phyloP scores from a whole-genome alignment of 92 coral and sea anemone genomes.

The Actinernus sp. region DNA sequence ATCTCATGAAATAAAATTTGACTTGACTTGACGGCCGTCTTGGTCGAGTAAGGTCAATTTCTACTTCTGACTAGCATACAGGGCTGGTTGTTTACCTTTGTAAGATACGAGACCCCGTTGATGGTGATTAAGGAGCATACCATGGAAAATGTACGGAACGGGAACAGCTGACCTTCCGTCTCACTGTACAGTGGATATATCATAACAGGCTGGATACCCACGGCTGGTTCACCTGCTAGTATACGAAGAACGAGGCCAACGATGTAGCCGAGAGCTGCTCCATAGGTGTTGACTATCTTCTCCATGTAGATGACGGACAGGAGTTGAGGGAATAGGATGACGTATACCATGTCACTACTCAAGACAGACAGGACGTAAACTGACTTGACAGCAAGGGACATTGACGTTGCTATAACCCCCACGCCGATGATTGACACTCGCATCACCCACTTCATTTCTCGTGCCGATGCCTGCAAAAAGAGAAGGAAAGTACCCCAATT shows the following conservation, averaged over 20 bases:
- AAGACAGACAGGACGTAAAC: slow-evolving; percentile 84
- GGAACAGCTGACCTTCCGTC: slow-evolving; percentile 80
- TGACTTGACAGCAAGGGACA: slow-evolving; percentile 86
- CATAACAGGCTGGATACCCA: slow-evolving; percentile 73
- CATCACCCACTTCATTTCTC: slow-evolving; percentile 91
- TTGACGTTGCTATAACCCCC: slow-evolving; percentile 81
- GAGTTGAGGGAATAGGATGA: slow-evolving; percentile 93
- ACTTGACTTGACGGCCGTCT: no score
- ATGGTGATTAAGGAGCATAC: slow-evolving; percentile 67
- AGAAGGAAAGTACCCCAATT: no score
- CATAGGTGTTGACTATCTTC: slow-evolving; percentile 75
- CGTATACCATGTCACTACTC: slow-evolving; percentile 94
- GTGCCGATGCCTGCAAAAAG: slow-evolving; percentile 74
- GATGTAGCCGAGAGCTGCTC: slow-evolving; percentile 75
- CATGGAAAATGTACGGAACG: slow-evolving; percentile 94
- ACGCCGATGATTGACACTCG: slow-evolving; percentile 83
- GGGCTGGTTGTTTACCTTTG: no score
- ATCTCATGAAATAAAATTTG: no score
- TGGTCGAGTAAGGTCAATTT: no score
- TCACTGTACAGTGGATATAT: slow-evolving; percentile 84
- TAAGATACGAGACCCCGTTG: slow-evolving; percentile 70
- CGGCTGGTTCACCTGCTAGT: slow-evolving; percentile 75
- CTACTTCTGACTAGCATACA: no score
- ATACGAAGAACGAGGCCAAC: slow-evolving; percentile 83
- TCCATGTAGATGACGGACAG: slow-evolving; percentile 77